A percentile compares a stretch with the other conserved stretches of the same genome.
Evolutionary conservation across 1,140 invertebrate genomes (phyloP).

Genomic region (Orius insidiosus): DNA sequence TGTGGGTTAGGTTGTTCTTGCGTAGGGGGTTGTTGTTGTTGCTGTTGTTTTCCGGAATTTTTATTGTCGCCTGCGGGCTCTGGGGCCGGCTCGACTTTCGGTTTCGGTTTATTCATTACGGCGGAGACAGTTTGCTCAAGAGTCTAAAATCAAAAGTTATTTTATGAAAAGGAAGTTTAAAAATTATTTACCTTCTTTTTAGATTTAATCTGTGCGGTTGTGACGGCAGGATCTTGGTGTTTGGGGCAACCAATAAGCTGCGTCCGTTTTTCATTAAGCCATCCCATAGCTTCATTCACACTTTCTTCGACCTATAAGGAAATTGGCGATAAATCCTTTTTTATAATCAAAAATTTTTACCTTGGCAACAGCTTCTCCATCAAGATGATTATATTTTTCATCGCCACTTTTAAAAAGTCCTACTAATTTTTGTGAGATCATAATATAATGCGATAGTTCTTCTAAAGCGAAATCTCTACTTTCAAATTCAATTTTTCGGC

Average conservation of each 20-base stretch:
- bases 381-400: conserved; percentile 66
- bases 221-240: conserved; percentile 50
- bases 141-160: conserved; percentile 27
- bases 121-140: conserved; percentile 51
- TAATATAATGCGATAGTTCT: conserved; percentile 51
- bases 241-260: conserved; percentile 38
- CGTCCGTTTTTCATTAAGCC: conserved; percentile 20
- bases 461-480: conserved; percentile 56
- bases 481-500: conserved; percentile 58
- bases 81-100: conserved; percentile 38
- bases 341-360: conserved; percentile 8
- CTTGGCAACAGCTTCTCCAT: conserved; percentile 47
- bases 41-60: conserved; percentile 23
- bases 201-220: conserved; percentile 52
- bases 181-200: conserved; percentile 41
- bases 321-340: too few species aligned
- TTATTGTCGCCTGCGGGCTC: conserved; percentile 25
- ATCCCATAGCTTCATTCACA: conserved; percentile 29
- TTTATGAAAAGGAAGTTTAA: neutral
- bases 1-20: conserved; percentile 30
- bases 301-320: conserved; percentile 23
- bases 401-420: conserved; percentile 47
- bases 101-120: conserved; percentile 72
- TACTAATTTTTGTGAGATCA: conserved; percentile 54
- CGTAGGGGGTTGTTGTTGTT: conserved; percentile 22